Base-by-base conservation (phyloP, 1,140 invertebrate genomes). In the Lepidurus couesii region DNA sequence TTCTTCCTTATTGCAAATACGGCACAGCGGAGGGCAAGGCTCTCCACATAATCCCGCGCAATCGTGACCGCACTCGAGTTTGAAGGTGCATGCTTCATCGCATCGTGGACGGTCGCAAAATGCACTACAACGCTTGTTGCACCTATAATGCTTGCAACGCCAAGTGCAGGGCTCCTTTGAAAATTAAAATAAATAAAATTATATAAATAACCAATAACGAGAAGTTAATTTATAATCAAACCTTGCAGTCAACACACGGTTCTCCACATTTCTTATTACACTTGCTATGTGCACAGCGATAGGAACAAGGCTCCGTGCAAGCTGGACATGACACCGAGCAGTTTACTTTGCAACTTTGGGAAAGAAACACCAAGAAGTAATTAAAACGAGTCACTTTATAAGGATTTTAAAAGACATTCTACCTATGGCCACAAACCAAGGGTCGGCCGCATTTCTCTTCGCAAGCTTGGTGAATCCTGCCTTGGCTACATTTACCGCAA, bases 41-140 rank as follows among this genome's bases (percentile, higher is more conserved):
- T 93, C 91, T 13, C 90, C 90, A 84, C 92, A 92, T 76, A 90
- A 87, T 42, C 91, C 91, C 82, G 88, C 86, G 83, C 91, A 92
- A 4, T 80, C 78, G 84, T 92, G 90, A 0, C 85, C 85, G 85
- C 90, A 92, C 16, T 81, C 79, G 42, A 89, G 84, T 44, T 44
- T 79, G 77, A 83, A 83, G 1, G 75, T 7, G 79, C 90, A 91
- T 1, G 87, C 86, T 81, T 86, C 81, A 44, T 84, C 81, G 83
- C 90, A 91, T 10, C 87, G 86, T 13, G 83, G 78, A 6, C 86
- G 82, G 78, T 84, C 82, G 84, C 90, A 91, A 79, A 83, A 80
- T 76, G 88, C 83, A 44, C 86, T 85, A 83, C 91, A 92, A 80
- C 82, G 81, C 34, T 85, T 87, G 0, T n/a, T 83, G 83, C 91